Evolutionary conservation across 2,888 invertebrate genomes (phyloP), one percentile per base, ranked within the genome.

Genomic region (Rhabditoides inermis): DNA sequence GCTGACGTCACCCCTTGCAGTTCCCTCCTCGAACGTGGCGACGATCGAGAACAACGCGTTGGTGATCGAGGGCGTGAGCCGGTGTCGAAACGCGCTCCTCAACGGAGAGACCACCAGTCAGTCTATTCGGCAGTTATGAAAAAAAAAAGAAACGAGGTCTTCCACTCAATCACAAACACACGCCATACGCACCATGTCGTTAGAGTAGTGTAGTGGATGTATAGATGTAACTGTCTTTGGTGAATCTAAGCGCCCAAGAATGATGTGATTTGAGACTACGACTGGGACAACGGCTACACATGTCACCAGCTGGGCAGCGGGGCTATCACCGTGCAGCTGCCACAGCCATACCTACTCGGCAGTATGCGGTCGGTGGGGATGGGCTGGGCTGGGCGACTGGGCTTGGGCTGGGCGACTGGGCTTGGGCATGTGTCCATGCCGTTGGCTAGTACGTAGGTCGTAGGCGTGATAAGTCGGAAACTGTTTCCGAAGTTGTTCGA

Each of bases 11-110:
- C n/a, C n/a, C n/a, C 7, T 50, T 68, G 42, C 86, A 76, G 85
- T 85, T 73, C 94, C 95, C 12, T 81, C 82, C 25, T 84, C 86
- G 72, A 98, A 98, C 81, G 88, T 98, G 44, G 94, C 95, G 45
- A 89, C 90, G 0, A 84, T 88, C 61, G 85, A 86, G 52, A 84
- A 85, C 72, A 87, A 88, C 78, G 95, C 98, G 2, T 85, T 85
- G 69, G 95, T 98, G 55, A 86, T 90, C 40, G 95, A 98, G 81
- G 98, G 98, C 53, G 95, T 98, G 7, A 84, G 84, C 73, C 86
- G 95, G 12, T 86, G 87, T 44, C 84, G 94, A 63, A 92, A 98
- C 82, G 88, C 91, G 1, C 82, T 98, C 12, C 83, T 98, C 55
- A 94, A 98, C 82, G 95, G 95, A 15, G 90, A 95, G 78, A 50